A percentile compares a stretch with the other conserved stretches of the same genome.
These are phyloP conservation scores for Potorous gilbertii DNA, from an alignment of 2,797 vertebrate species.

Conservation along the genomic window DNA sequence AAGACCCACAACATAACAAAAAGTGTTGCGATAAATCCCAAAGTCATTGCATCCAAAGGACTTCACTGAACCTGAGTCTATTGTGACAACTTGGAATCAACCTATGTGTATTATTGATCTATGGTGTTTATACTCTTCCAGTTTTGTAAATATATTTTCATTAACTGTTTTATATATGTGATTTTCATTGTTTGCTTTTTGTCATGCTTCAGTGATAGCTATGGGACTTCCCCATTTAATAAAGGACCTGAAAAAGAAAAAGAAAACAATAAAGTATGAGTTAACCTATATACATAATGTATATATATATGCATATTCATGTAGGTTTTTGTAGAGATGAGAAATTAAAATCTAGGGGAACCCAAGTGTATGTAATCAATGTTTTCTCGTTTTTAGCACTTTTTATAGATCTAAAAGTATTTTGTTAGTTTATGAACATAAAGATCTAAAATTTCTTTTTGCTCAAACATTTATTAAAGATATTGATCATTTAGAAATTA, in stretches of 20 bases:
- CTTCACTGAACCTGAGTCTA: slow-evolving; percentile 76
- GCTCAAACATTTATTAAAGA: background rate
- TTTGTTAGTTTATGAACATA: background rate
- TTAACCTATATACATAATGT: background rate
- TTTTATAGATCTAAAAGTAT: background rate
- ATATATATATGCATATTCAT: background rate
- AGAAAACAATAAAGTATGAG: background rate
- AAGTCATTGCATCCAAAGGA: slow-evolving; percentile 90
- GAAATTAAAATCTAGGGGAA: background rate
- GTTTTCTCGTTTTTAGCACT: background rate
- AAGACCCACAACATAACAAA: slow-evolving; percentile 97
- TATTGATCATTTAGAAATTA: background rate
- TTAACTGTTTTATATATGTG: slow-evolving; percentile 14
- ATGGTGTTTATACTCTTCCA: slow-evolving; percentile 41
- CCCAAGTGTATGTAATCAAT: background rate
- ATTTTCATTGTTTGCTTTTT: slow-evolving; percentile 48
- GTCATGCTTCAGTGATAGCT: background rate
- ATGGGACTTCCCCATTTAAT: background rate
- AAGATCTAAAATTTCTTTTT: background rate
- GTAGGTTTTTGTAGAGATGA: background rate
- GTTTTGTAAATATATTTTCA: slow-evolving; percentile 51
- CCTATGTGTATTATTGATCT: background rate
- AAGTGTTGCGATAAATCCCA: slow-evolving; percentile 95
- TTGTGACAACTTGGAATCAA: background rate
- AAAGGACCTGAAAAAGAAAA: background rate